Evolutionary conservation across 2,888 invertebrate genomes (phyloP).

Genomic region (Orchestes rusci): DNA sequence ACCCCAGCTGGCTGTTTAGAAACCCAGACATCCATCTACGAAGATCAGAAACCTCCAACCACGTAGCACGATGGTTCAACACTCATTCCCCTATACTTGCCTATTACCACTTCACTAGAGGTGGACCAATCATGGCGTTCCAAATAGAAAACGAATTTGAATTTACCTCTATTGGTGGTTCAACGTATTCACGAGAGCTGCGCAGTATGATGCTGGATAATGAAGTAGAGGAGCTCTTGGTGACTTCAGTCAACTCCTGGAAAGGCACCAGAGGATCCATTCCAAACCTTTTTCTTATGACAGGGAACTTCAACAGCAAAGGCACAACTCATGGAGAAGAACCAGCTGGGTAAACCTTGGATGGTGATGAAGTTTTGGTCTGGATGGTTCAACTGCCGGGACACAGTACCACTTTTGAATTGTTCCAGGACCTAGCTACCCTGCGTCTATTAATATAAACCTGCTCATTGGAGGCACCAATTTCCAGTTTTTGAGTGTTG

Average conservation of each 20-base stretch:
- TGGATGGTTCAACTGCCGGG: constrained; percentile 45
- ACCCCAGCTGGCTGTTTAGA: constrained; percentile 38
- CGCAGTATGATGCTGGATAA: constrained; percentile 37
- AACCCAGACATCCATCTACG: constrained; percentile 46
- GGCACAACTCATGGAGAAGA: constrained; percentile 40
- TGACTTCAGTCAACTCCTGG: constrained; percentile 46
- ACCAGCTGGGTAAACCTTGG: constrained; percentile 46
- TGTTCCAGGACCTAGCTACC: constrained; percentile 34
- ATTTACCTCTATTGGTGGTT: constrained; percentile 27
- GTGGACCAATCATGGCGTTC: constrained; percentile 80
- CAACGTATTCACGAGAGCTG: constrained; percentile 42
- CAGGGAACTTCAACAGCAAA: constrained; percentile 46
- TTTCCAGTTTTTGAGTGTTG: constrained; percentile 76
- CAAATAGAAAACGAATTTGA: constrained; percentile 64
- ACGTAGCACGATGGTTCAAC: constrained; percentile 41
- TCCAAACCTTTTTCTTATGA: constrained; percentile 43
- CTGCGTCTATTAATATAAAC: constrained; percentile 74
- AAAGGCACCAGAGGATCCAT: constrained; percentile 30
- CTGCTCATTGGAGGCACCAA: constrained; percentile 91
- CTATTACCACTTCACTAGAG: constrained; percentile 57
- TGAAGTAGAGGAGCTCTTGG: constrained; percentile 44
- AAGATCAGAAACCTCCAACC: no score
- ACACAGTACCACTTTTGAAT: no score
- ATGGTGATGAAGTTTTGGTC: constrained; percentile 54
- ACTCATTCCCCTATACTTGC: constrained; percentile 45